Base-by-base conservation (phyloP, 2,113 vertebrate species). In the Nothobranchius furzeri region DNA sequence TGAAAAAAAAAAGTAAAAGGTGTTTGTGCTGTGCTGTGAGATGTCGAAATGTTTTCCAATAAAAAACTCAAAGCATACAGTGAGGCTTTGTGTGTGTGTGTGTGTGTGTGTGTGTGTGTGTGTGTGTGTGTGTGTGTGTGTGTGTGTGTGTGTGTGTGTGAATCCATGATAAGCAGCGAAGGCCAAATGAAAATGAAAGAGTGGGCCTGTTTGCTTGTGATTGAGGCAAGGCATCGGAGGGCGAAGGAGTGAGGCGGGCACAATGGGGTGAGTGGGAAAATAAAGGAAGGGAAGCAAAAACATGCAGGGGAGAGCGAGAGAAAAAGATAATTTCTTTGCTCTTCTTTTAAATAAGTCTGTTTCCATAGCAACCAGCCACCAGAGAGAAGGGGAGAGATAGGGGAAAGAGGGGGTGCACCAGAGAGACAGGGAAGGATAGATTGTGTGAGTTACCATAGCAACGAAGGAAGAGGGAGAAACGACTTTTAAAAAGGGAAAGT, bases 331-430 rank as follows among this genome's bases (percentile, higher is more conserved):
- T 92, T 90, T 91, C 86, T 88, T 86, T 68, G 87, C 81, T 89
- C 84, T 89, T 90, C 86, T 89, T 88, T 90, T 88, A 90, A 91
- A 90, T 90, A 87, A 89, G 85, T 89, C 87, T 91, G 91, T 92
- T 92, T 91, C 90, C 85, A 91, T 92, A 92, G 91, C 91, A 92
- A 91, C 89, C 86, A 87, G 86, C 84, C 76, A 45, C 78, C 76
- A 64, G 78, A 84, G 82, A 83, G 83, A 70, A 11, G 11, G 43
- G 48, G 67, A 50, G 72, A 47, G 60, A 20, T 57, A 55, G 80
- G 75, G 81, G 75, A 52, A 70, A 81, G 83, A 61, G 70, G 68
- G 83, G 73, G 80, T 83, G 80, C 82, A 85, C 69, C 12, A 15
- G 61, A 74, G 83, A 76, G 76, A 78, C 43, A 68, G 63, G 60